Conservation (phyloP, 2,888 invertebrate genomes). For the Yponomeuta evonymella region DNA sequence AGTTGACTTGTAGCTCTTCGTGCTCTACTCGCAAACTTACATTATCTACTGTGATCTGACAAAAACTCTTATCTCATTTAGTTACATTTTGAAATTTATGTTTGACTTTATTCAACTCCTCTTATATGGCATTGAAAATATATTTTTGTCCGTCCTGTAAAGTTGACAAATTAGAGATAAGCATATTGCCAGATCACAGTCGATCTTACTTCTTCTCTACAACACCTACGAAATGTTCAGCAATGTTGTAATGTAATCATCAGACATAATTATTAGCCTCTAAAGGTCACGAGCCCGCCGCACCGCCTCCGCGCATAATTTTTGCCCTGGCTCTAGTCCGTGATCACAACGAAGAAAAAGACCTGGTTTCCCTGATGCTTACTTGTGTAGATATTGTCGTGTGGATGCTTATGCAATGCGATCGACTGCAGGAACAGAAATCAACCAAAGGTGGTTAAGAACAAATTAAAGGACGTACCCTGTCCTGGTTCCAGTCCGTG, state of each 20-base stretch:
- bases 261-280: conserved; percentile 90
- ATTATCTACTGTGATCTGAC: too few species aligned
- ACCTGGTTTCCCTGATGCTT: conserved; percentile 78
- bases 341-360: conserved; percentile 86
- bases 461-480: conserved; percentile 52
- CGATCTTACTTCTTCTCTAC: too few species aligned
- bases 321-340: conserved; percentile 80
- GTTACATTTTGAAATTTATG: too few species aligned
- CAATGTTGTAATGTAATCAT: conserved; percentile 60
- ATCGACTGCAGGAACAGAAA: conserved; percentile 94
- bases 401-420: conserved; percentile 86
- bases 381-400: conserved; percentile 65
- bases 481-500: conserved; percentile 82
- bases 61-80: too few species aligned
- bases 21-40: too few species aligned
- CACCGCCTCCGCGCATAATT: conserved; percentile 54
- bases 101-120: too few species aligned
- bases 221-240: too few species aligned
- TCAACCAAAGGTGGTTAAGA: conserved; percentile 54
- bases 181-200: too few species aligned
- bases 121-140: too few species aligned
- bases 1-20: too few species aligned
- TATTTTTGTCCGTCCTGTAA: too few species aligned
- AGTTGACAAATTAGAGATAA: too few species aligned
- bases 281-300: conserved; percentile 53